phyloP scores from a whole-genome alignment of 2,113 vertebrate species.

The Anarrhichthys ocellatus region DNA sequence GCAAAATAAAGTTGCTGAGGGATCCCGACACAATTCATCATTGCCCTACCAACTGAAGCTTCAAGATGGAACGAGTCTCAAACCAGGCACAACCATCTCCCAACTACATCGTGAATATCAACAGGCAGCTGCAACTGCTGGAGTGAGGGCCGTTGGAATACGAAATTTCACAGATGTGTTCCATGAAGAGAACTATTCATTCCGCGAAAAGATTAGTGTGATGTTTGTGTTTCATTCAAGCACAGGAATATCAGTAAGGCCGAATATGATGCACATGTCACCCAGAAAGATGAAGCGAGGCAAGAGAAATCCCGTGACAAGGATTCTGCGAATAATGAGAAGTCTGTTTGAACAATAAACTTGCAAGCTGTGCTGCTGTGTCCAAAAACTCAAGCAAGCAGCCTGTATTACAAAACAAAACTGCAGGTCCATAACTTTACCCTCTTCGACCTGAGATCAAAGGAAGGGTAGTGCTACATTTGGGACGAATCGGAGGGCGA shows the following conservation, averaged over 20 bases:
- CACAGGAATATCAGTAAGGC: neutral
- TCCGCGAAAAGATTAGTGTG: slow-evolving; percentile 22
- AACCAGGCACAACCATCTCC: slow-evolving; percentile 12
- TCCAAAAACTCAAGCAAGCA: neutral
- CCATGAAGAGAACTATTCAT: slow-evolving; percentile 25
- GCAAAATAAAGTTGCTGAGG: neutral
- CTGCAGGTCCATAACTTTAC: slow-evolving; percentile 38
- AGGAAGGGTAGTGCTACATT: slow-evolving; percentile 15
- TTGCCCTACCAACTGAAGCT: neutral
- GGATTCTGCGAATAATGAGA: slow-evolving; percentile 13
- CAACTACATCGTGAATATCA: slow-evolving; percentile 22
- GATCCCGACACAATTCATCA: neutral
- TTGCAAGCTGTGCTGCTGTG: neutral
- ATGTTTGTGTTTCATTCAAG: slow-evolving; percentile 31
- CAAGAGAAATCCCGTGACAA: slow-evolving; percentile 22
- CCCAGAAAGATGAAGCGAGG: slow-evolving; percentile 31
- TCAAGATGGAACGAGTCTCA: neutral
- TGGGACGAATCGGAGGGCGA: neutral
- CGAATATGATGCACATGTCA: slow-evolving; percentile 6
- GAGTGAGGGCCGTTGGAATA: slow-evolving; percentile 2
- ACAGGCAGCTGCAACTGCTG: slow-evolving; percentile 13
- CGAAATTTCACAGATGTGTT: slow-evolving; percentile 10
- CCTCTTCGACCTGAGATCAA: slow-evolving; percentile 25
- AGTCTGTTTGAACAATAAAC: neutral
- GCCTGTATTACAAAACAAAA: slow-evolving; percentile 28